Percentiles rank a stretch among this genome's conserved stretches.
Conservation (phyloP, 1,140 invertebrate species). For the Pissodes strobi region DNA sequence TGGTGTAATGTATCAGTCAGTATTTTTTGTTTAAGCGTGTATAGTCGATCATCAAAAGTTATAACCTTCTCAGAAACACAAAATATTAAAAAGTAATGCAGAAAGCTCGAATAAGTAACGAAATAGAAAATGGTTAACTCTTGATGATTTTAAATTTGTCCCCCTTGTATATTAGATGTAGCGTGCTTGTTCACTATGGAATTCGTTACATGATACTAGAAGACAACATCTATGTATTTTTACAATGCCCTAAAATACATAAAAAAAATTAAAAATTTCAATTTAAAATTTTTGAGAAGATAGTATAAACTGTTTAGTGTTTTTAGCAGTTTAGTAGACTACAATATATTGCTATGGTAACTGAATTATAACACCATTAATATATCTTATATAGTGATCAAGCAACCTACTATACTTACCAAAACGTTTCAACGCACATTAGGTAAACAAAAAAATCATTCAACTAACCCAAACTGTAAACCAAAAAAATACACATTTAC, state of each 20-base stretch:
- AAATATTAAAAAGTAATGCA: not conserved
- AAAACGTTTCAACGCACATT: slow-evolving; percentile 49
- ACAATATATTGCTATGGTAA: too few relatives aligned
- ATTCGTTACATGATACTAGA: not conserved
- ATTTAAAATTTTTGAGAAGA: too few relatives aligned
- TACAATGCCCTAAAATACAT: too few relatives aligned
- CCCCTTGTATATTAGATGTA: not conserved
- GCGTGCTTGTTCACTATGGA: slow-evolving; percentile 18
- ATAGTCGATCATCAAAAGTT: too few relatives aligned
- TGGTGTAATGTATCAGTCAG: too few relatives aligned
- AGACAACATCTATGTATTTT: too few relatives aligned
- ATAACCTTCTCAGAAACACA: not conserved
- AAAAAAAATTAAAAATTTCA: too few relatives aligned
- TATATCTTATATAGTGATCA: slow-evolving; percentile 14
- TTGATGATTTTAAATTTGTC: slow-evolving; percentile 1
- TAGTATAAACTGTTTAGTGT: too few relatives aligned
- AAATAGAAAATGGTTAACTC: not conserved
- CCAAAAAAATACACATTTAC: slow-evolving; percentile 13
- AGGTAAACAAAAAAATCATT: slow-evolving; percentile 48
- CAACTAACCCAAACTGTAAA: slow-evolving; percentile 40
- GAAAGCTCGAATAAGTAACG: not conserved
- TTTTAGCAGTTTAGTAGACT: too few relatives aligned
- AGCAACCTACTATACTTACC: slow-evolving; percentile 4
- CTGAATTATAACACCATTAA: too few relatives aligned
- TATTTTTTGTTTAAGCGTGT: too few relatives aligned